Conservation (phyloP, 2,888 invertebrate species). For the Petrophora chlorosata region DNA sequence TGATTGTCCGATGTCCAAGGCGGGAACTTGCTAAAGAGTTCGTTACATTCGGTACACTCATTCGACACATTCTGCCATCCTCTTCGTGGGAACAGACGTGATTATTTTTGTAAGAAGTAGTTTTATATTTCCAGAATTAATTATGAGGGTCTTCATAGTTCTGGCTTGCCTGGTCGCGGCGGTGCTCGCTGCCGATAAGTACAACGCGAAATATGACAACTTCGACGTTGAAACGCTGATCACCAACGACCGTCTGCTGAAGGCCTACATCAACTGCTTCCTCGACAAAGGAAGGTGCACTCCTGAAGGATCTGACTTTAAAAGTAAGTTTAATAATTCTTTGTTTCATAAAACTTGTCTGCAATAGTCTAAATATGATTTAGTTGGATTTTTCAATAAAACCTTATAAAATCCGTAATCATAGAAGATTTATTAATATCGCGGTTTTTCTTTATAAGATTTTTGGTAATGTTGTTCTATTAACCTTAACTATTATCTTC, state of each 20-base stretch:
- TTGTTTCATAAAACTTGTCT: too few relatives aligned
- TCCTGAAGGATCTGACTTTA: constrained; percentile 88
- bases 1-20: constrained; percentile 50
- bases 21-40: constrained; percentile 45
- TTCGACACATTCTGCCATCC: constrained; percentile 41
- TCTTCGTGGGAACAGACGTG: constrained; percentile 40
- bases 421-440: too few relatives aligned
- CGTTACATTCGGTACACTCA: constrained; percentile 48
- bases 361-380: too few relatives aligned
- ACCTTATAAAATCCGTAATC: too few relatives aligned
- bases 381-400: too few relatives aligned
- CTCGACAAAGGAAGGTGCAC: constrained; percentile 87
- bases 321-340: too few relatives aligned
- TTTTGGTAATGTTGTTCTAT: too few relatives aligned
- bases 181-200: constrained; percentile 75
- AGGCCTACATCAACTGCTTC: constrained; percentile 89
- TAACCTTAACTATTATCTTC: too few relatives aligned
- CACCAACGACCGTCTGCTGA: constrained; percentile 86
- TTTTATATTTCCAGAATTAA: constrained; percentile 51
- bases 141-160: constrained; percentile 64
- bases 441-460: too few relatives aligned
- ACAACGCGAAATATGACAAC: constrained; percentile 88
- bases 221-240: constrained; percentile 88
- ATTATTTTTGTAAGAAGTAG: constrained; percentile 33
- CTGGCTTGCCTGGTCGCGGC: constrained; percentile 62